Percentiles rank a stretch among this genome's conserved stretches.
These are phyloP conservation scores for Lagothrix lagotricha DNA, from an alignment of 2,797 vertebrate species.

Conservation along the genomic window DNA sequence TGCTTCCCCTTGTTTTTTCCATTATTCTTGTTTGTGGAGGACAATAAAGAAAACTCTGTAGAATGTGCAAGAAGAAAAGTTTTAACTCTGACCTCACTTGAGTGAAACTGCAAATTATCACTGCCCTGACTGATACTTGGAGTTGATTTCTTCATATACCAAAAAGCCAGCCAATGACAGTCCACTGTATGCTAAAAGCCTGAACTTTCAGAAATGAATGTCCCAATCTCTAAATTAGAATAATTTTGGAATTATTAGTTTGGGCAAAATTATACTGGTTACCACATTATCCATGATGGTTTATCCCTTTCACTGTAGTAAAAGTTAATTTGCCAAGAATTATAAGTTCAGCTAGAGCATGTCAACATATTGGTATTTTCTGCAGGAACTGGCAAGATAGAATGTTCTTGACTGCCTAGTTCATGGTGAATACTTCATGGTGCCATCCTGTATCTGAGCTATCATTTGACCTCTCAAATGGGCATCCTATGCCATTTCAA, in stretches of 20 bases:
- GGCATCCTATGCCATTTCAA: background rate
- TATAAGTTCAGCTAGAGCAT: background rate
- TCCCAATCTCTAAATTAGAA: background rate
- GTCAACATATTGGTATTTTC: background rate
- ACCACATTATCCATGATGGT: background rate
- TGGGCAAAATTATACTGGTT: background rate
- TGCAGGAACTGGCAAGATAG: background rate
- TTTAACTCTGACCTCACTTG: background rate
- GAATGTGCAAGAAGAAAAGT: background rate
- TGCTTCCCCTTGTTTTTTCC: background rate
- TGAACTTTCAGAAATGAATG: background rate
- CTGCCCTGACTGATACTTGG: background rate
- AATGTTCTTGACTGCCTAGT: background rate
- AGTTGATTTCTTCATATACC: background rate
- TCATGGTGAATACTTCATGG: background rate
- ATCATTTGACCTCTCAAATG: background rate
- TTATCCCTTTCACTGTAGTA: background rate
- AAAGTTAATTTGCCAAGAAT: background rate
- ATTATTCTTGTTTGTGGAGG: background rate
- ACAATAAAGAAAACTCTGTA: background rate
- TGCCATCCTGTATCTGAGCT: background rate
- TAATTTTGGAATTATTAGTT: background rate
- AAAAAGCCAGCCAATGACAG: background rate
- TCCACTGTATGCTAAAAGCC: background rate
- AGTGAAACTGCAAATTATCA: background rate